Percentiles rank a stretch among this genome's conserved stretches.
Evolutionary conservation across 2,888 invertebrate genomes (phyloP).

Genomic region (Plemyria rubiginata): DNA sequence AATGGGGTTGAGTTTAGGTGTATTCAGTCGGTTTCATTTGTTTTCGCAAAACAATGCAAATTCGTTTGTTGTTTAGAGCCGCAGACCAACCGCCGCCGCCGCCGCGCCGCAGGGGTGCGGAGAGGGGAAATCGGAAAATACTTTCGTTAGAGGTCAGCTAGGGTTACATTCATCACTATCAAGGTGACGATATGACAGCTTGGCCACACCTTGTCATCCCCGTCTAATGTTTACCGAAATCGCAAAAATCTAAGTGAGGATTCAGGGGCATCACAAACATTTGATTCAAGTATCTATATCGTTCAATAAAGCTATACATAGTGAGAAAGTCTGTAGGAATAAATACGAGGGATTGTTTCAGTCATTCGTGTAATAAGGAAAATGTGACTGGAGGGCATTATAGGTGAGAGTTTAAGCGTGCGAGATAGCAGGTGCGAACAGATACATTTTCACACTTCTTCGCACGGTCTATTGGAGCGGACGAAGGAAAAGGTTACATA

Average conservation of each 20-base stretch:
- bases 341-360: conserved; percentile 52
- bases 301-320: conserved; percentile 15
- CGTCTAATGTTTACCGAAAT: conserved; percentile 58
- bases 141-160: conserved; percentile 68
- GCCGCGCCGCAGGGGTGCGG: conserved; percentile 42
- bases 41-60: conserved; percentile 65
- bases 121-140: conserved; percentile 59
- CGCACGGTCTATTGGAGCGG: conserved; percentile 43
- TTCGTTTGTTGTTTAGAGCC: conserved; percentile 60
- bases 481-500: conserved; percentile 54
- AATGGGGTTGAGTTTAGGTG: conserved; percentile 43
- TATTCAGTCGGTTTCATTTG: conserved; percentile 53
- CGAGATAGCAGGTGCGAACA: conserved; percentile 65
- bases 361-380: conserved; percentile 54
- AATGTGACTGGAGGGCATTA: conserved; percentile 68
- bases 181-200: conserved; percentile 66
- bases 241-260: conserved; percentile 6
- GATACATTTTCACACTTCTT: conserved; percentile 56
- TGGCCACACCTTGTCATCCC: conserved; percentile 64
- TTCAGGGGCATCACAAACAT: conserved; percentile 3
- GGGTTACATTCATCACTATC: conserved; percentile 78
- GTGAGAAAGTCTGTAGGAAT: conserved; percentile 39
- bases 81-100: conserved; percentile 28
- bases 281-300: neutral
- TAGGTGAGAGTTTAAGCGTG: conserved; percentile 62